A percentile compares a stretch with the other conserved stretches of the same genome.
Conservation (phyloP, 1,140 invertebrate species). For the Patella vulgata region DNA sequence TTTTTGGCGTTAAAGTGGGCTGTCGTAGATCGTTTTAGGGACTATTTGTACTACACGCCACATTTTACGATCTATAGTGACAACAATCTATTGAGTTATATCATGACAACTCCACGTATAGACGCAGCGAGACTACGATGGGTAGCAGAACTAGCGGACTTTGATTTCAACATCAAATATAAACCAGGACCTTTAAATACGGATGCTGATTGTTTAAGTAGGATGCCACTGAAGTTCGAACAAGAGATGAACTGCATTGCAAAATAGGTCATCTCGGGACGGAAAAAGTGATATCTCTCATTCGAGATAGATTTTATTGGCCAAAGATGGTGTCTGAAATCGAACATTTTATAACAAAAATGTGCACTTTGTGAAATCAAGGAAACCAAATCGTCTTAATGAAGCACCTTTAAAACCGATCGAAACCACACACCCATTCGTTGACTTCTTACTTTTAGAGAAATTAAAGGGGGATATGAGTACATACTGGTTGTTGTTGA, state of each 20-base stretch:
- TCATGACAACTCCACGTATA: slow-evolving; percentile 16
- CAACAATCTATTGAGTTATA: slow-evolving; percentile 22
- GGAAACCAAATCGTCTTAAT: neutral
- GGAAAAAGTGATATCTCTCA: slow-evolving; percentile 16
- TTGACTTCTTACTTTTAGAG: slow-evolving; percentile 33
- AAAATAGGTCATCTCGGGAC: slow-evolving; percentile 30
- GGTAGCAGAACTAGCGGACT: slow-evolving; percentile 27
- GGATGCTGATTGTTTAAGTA: too few species aligned
- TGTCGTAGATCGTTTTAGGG: slow-evolving; percentile 14
- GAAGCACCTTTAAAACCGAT: slow-evolving; percentile 26
- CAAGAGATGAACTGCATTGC: slow-evolving; percentile 23
- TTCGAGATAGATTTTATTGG: slow-evolving; percentile 28
- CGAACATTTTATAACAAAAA: slow-evolving; percentile 11
- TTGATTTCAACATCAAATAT: slow-evolving; percentile 20
- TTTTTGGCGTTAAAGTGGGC: slow-evolving; percentile 37
- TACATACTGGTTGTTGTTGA: slow-evolving; percentile 46
- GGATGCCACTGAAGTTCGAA: slow-evolving; percentile 19
- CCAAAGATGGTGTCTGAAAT: slow-evolving; percentile 20
- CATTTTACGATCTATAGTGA: slow-evolving; percentile 24
- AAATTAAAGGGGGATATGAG: slow-evolving; percentile 29
- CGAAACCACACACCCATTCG: slow-evolving; percentile 18
- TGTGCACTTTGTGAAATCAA: slow-evolving; percentile 16
- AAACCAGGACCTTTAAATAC: slow-evolving; percentile 4
- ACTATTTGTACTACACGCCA: too few species aligned
- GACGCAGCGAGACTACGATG: slow-evolving; percentile 8